These are phyloP conservation scores for Neodon shergylaensis DNA, from an alignment of 2,113 vertebrate species.

Conservation along the genomic window DNA sequence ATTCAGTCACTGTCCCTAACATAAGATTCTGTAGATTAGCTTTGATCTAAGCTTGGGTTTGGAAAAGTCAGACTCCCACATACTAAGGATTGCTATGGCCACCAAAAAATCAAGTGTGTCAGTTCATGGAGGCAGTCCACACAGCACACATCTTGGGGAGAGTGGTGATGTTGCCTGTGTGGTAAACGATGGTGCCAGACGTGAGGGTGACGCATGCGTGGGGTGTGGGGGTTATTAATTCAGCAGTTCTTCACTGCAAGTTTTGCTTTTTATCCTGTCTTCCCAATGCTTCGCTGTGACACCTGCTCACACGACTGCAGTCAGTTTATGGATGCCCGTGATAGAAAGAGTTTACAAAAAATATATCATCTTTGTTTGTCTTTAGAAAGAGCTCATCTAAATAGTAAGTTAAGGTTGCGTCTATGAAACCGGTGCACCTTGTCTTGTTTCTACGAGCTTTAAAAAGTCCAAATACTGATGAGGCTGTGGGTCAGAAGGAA, in stretches of 20 bases:
- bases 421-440: constrained; percentile 85
- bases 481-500: constrained; percentile 77
- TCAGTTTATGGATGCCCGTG: constrained; percentile 85
- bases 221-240: constrained; percentile 60
- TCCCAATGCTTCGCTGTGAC: constrained; percentile 69
- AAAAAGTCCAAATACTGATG: constrained; percentile 80
- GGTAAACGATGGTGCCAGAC: background rate
- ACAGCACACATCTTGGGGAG: background rate
- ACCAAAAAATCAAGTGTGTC: background rate
- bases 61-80: background rate
- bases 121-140: background rate
- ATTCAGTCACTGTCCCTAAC: background rate
- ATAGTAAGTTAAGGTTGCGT: constrained; percentile 87
- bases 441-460: constrained; percentile 82
- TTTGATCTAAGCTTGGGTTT: constrained; percentile 52
- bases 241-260: constrained; percentile 60
- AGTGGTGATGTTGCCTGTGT: background rate
- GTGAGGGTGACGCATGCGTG: constrained; percentile 22
- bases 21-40: background rate
- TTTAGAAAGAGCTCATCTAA: constrained; percentile 89
- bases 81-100: background rate
- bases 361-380: constrained; percentile 87
- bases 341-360: constrained; percentile 91
- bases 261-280: constrained; percentile 48
- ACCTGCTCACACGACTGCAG: constrained; percentile 79